Evolutionary conservation across 2,888 invertebrate genomes (phyloP).

Genomic region (Cenopis cana): DNA sequence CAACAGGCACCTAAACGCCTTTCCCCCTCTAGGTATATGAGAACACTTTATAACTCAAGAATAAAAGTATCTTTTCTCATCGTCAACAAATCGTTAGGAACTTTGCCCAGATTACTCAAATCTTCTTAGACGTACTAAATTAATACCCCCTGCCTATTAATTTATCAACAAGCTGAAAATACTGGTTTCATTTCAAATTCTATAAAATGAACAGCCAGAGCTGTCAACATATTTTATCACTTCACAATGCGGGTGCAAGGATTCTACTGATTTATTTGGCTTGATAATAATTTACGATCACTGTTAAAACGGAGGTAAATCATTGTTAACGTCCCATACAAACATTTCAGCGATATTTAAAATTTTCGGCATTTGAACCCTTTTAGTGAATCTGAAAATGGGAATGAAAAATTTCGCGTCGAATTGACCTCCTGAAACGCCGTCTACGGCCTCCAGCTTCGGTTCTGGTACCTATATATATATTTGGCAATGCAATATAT

Average conservation of each 20-base stretch:
- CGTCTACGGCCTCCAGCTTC: too few species aligned
- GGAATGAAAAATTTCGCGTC: not conserved
- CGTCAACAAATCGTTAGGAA: too few species aligned
- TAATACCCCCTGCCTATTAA: not conserved
- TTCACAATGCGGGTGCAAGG: slow-evolving; percentile 38
- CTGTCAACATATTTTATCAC: slow-evolving; percentile 32
- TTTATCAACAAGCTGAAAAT: not conserved
- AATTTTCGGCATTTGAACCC: not conserved
- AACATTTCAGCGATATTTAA: slow-evolving; percentile 11
- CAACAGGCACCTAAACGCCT: too few species aligned
- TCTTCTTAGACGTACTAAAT: not conserved
- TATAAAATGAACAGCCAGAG: slow-evolving; percentile 1
- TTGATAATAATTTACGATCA: slow-evolving; percentile 28
- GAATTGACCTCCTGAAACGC: not conserved
- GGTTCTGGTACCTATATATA: too few species aligned
- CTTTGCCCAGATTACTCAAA: not conserved
- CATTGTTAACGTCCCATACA: slow-evolving; percentile 14
- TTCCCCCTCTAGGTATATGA: too few species aligned
- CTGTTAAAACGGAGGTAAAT: slow-evolving; percentile 18
- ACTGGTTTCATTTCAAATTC: slow-evolving; percentile 1
- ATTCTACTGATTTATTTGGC: slow-evolving; percentile 32
- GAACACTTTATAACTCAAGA: too few species aligned
- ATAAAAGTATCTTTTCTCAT: too few species aligned
- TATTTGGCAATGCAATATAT: too few species aligned
- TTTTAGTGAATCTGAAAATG: not conserved